A percentile compares a stretch with the other conserved stretches of the same genome.
phyloP scores from a whole-genome alignment of 2,888 invertebrate species.

The Polydesmus complanatus region DNA sequence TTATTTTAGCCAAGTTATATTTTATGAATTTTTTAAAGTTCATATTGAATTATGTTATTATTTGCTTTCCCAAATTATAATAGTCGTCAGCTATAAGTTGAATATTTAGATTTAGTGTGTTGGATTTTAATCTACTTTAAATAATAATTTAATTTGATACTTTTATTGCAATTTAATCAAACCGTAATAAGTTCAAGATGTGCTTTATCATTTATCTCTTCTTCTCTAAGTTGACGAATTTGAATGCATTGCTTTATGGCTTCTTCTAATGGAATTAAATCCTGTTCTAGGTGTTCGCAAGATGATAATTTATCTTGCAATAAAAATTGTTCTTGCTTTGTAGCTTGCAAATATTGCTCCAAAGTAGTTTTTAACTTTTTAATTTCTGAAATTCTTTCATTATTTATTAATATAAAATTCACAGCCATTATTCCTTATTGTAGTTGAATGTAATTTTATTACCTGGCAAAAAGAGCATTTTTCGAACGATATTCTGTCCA shows the following conservation, averaged over 20 bases:
- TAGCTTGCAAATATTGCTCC: background rate
- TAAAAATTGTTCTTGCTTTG: background rate
- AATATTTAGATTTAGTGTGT: background rate
- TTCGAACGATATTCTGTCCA: background rate
- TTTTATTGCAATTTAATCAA: too few species aligned
- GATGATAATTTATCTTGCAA: background rate
- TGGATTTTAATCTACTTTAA: background rate
- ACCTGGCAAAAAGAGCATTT: background rate
- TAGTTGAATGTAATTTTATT: background rate
- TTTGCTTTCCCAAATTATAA: too few species aligned
- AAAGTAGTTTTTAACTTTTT: background rate
- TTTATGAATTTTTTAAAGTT: too few species aligned
- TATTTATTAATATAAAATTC: background rate
- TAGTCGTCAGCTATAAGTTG: too few species aligned
- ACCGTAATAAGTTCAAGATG: background rate
- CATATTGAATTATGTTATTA: too few species aligned
- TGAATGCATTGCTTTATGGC: background rate
- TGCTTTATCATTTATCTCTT: background rate
- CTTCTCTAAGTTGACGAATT: too few species aligned
- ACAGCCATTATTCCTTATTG: background rate
- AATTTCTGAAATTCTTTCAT: background rate
- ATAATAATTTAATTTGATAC: too few species aligned
- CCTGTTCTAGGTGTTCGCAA: background rate
- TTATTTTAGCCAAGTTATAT: background rate
- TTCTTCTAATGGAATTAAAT: background rate